Base-by-base conservation (phyloP, 2,888 invertebrate genomes). In the Caenorhabditis parvicauda region DNA sequence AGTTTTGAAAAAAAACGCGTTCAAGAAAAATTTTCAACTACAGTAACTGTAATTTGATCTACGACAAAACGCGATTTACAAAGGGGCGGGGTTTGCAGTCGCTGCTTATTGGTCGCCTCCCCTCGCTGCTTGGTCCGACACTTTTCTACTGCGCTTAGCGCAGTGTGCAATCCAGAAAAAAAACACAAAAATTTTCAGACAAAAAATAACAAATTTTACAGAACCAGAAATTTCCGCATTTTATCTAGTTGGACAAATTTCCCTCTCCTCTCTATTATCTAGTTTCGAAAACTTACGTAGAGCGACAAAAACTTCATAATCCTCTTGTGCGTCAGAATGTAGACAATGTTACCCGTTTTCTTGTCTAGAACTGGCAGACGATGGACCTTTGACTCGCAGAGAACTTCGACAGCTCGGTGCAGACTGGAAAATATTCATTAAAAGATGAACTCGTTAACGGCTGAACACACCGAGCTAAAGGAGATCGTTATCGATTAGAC, bases 311-410 rank as follows among this genome's bases (percentile, higher is more conserved):
- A 86, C 61, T 83, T 81, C 48, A 86, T 83, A 53, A 85, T 82
- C 19, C 85, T 79, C 72, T 85, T 85, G 74, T 85, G 85, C 12
- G 85, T 85, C 35, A 85, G 80, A 60, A 85, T 84, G 75, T 84
- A 85, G 59, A 84, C 81, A 58, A 84, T 84, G 67, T 85, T 85
- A 54, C 85, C 84, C 0, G 84, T 83, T 19, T 64, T 54, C 22
- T 71, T 70, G 70, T 86, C 84, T 54, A 85, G 73, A 12, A 85
- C 84, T 2, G 85, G 85, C 32, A 85, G 77, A 43, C 85, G 78
- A 71, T 85, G 85, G 1, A 85, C 84, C 47, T 79, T 78, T 25
- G 74, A 59, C 28, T 78, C 74, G 54, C 78, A 81, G 64, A 85
- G 80, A n/a, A 81, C 78, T 52, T 82, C 77, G 28, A 85, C 82